phyloP scores from a whole-genome alignment of 2,113 vertebrate genomes.

The Calypte anna region DNA sequence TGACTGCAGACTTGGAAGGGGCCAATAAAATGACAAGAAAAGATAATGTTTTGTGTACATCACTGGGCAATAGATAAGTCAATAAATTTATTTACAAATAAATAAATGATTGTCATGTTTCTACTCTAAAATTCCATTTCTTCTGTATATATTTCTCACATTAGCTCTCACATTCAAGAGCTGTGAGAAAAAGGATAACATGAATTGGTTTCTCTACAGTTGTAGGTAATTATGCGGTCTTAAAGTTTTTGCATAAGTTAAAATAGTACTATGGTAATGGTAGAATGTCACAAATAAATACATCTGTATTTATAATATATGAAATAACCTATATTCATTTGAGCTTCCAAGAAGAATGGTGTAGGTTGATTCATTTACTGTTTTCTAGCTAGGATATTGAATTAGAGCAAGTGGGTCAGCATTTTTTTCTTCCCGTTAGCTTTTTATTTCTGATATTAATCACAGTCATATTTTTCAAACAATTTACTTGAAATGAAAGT shows the following conservation, averaged over 20 bases:
- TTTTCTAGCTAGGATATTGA: conserved; percentile 71
- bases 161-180: not conserved
- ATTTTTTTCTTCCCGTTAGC: conserved; percentile 74
- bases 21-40: conserved; percentile 44
- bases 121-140: not conserved
- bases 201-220: not conserved
- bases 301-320: conserved; percentile 72
- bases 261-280: not conserved
- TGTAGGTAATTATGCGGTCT: not conserved
- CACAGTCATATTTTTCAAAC: conserved; percentile 85
- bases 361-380: conserved; percentile 64
- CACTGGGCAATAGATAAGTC: not conserved
- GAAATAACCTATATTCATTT: conserved; percentile 80
- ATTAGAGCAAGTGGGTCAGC: conserved; percentile 82
- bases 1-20: conserved; percentile 22
- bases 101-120: not conserved
- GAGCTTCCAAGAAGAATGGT: conserved; percentile 76
- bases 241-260: conserved; percentile 5
- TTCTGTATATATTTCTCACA: not conserved
- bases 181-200: not conserved
- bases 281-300: conserved; percentile 48
- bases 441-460: conserved; percentile 88
- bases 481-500: conserved; percentile 87
- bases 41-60: conserved; percentile 40
- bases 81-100: not conserved